Percentiles rank a stretch among this genome's conserved stretches.
phyloP scores from a whole-genome alignment of 2,888 invertebrate genomes.

The Eilema depressum region DNA sequence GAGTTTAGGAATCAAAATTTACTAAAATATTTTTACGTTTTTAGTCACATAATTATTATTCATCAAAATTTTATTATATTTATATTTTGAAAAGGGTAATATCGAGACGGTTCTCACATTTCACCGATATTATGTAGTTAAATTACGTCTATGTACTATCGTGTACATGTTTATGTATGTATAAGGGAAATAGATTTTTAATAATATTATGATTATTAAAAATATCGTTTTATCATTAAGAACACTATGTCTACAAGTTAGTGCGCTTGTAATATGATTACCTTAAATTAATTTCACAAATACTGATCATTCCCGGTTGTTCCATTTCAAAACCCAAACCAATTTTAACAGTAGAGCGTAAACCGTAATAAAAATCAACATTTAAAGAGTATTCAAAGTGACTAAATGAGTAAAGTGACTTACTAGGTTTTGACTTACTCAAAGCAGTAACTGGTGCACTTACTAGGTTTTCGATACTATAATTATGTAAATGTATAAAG shows the following conservation, averaged over 20 bases:
- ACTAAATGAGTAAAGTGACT: neutral
- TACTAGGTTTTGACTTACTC: neutral
- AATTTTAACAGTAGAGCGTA: neutral
- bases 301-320: neutral
- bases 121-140: neutral
- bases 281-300: neutral
- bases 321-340: neutral
- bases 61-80: neutral
- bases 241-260: neutral
- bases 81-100: neutral
- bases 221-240: constrained; percentile 21
- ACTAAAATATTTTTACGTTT: neutral
- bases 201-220: constrained; percentile 30
- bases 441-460: neutral
- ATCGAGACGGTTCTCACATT: neutral
- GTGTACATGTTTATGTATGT: neutral
- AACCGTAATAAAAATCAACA: no score
- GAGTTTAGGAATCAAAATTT: neutral
- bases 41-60: neutral
- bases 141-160: neutral
- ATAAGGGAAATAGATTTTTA: constrained; percentile 10
- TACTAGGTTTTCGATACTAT: no score
- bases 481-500: no score
- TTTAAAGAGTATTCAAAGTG: neutral
- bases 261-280: neutral